Percentiles rank a stretch among this genome's conserved stretches.
phyloP scores from a whole-genome alignment of 1,140 invertebrate genomes.

The Brachystomella parvula region DNA sequence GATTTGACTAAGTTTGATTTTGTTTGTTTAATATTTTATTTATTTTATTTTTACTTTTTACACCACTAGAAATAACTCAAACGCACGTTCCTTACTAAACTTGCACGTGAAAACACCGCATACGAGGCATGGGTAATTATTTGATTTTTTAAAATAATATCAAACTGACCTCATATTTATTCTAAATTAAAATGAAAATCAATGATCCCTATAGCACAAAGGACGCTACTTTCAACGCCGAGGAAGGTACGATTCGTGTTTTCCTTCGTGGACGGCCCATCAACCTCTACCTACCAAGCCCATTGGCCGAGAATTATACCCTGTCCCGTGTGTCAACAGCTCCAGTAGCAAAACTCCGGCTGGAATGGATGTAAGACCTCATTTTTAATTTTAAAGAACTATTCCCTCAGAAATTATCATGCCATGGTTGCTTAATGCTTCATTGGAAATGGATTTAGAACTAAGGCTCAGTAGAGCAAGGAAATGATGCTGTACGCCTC shows the following conservation, averaged over 20 bases:
- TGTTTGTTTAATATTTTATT: constrained; percentile 32
- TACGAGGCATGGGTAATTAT: constrained; percentile 41
- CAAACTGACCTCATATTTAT: background rate
- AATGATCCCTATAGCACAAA: constrained; percentile 49
- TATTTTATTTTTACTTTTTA: constrained; percentile 9
- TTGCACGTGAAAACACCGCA: constrained; percentile 40
- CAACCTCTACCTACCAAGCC: constrained; percentile 63
- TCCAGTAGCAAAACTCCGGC: constrained; percentile 68
- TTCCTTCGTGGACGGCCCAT: constrained; percentile 75
- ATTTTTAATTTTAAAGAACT: background rate
- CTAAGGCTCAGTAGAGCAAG: background rate
- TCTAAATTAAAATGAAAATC: background rate
- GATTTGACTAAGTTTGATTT: constrained; percentile 16
- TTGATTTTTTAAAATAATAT: constrained; percentile 17
- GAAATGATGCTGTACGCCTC: background rate
- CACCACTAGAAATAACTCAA: constrained; percentile 35
- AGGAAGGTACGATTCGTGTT: constrained; percentile 69
- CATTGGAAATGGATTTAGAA: too few relatives aligned
- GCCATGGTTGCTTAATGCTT: too few relatives aligned
- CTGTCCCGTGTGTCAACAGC: constrained; percentile 68
- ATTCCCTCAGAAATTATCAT: too few relatives aligned
- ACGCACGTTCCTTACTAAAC: constrained; percentile 41
- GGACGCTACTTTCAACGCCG: constrained; percentile 67
- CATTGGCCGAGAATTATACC: constrained; percentile 57
- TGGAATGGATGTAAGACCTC: constrained; percentile 73